phyloP scores from a whole-genome alignment of 1,140 invertebrate genomes.

The Marisa cornuarietis region DNA sequence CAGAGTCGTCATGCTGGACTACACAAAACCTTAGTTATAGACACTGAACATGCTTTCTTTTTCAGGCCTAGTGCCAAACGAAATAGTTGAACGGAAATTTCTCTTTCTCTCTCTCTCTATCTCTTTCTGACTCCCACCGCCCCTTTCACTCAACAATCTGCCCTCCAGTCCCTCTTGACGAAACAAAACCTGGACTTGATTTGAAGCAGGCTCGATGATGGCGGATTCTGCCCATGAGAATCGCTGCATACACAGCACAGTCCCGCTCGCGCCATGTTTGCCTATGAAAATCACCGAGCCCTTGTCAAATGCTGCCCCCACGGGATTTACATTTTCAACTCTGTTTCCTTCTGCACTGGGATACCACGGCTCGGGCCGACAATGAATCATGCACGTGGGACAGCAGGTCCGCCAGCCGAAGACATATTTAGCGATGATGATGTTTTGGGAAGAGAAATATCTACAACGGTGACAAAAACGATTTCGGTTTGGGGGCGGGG shows the following conservation, averaged over 20 bases:
- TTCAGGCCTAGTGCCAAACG: neutral
- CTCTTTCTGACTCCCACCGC: neutral
- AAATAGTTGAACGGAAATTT: neutral
- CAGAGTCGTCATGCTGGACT: too few species aligned
- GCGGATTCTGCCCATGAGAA: neutral
- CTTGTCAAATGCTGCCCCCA: slow-evolving; percentile 5
- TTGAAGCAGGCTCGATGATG: neutral
- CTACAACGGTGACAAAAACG: too few species aligned
- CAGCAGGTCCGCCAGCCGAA: too few species aligned
- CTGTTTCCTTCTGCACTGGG: slow-evolving; percentile 10
- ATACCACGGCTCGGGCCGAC: too few species aligned
- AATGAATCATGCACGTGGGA: too few species aligned
- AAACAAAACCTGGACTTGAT: slow-evolving; percentile 11
- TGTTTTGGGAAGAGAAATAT: too few species aligned
- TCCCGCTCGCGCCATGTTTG: slow-evolving; percentile 8
- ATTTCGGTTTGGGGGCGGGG: too few species aligned
- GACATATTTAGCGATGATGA: too few species aligned
- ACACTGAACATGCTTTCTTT: neutral
- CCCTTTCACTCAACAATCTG: neutral
- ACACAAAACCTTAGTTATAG: too few species aligned
- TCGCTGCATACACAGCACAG: neutral
- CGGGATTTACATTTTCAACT: slow-evolving; percentile 26
- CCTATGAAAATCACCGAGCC: slow-evolving; percentile 22
- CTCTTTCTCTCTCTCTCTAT: neutral
- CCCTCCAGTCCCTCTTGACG: neutral